These are phyloP conservation scores for Eleginops maclovinus DNA, from an alignment of 2,113 vertebrate species.

Conservation along the genomic window DNA sequence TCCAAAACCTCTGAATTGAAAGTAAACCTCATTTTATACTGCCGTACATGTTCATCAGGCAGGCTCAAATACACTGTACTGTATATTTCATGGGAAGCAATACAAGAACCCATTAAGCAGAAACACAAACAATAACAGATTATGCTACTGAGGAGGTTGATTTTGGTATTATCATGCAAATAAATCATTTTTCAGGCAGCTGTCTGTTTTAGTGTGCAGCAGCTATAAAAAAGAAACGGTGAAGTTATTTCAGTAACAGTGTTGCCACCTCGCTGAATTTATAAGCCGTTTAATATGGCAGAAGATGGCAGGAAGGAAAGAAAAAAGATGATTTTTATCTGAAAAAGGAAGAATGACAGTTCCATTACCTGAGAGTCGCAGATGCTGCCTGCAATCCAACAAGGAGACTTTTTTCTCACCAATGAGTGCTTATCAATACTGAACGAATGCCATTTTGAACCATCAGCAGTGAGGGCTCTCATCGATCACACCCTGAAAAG, in stretches of 20 bases:
- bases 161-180: conserved; percentile 36
- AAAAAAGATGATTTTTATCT: conserved; percentile 78
- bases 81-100: background rate
- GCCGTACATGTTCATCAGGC: background rate
- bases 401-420: conserved; percentile 58
- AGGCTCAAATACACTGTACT: background rate
- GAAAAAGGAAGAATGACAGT: conserved; percentile 81
- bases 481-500: conserved; percentile 73
- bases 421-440: conserved; percentile 77
- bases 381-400: conserved; percentile 74
- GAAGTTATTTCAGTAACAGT: conserved; percentile 70
- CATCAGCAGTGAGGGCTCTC: conserved; percentile 59
- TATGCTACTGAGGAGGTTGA: conserved; percentile 6
- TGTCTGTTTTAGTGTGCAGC: conserved; percentile 30
- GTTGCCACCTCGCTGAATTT: conserved; percentile 72
- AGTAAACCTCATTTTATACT: background rate
- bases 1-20: background rate
- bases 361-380: conserved; percentile 81
- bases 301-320: conserved; percentile 61
- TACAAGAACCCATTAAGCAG: background rate
- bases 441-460: conserved; percentile 64
- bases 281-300: conserved; percentile 75
- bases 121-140: conserved; percentile 14
- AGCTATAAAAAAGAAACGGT: conserved; percentile 45
- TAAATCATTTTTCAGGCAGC: background rate